Percentiles rank a stretch among this genome's conserved stretches.
Conservation (phyloP, 2,113 vertebrate species). For the Chloropsis hardwickii region DNA sequence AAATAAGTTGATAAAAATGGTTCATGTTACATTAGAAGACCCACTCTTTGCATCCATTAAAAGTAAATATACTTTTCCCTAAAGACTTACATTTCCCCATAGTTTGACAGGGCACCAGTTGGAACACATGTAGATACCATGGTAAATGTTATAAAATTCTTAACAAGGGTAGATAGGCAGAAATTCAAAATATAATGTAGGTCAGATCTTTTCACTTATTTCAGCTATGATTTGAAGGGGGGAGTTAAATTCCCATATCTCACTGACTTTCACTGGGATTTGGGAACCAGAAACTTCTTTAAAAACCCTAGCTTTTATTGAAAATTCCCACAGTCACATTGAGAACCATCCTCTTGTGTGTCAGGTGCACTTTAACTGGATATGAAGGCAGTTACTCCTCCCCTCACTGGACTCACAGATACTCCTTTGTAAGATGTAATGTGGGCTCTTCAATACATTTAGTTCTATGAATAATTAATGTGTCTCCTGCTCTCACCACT, state of each 20-base stretch:
- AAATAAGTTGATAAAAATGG: neutral
- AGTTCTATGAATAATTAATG: constrained; percentile 63
- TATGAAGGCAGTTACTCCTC: constrained; percentile 47
- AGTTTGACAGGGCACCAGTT: neutral
- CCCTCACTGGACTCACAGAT: constrained; percentile 26
- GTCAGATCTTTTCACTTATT: neutral
- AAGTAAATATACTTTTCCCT: neutral
- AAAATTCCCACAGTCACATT: constrained; percentile 48
- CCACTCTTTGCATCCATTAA: neutral
- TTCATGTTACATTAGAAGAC: neutral
- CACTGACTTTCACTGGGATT: constrained; percentile 1
- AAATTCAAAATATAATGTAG: constrained; percentile 3
- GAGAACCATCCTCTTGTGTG: constrained; percentile 34
- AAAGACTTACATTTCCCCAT: neutral
- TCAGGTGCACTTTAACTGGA: constrained; percentile 51
- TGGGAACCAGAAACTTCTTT: neutral
- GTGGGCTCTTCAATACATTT: constrained; percentile 58
- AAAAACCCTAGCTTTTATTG: neutral
- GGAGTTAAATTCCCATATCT: constrained; percentile 24
- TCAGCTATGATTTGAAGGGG: neutral
- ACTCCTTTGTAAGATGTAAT: constrained; percentile 55
- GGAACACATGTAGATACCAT: neutral
- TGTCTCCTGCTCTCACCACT: constrained; percentile 45
- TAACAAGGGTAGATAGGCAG: neutral
- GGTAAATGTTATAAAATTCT: neutral